Conservation (phyloP, 37 sponge, comb jelly and placozoan genomes). For the Beroe ovata region DNA sequence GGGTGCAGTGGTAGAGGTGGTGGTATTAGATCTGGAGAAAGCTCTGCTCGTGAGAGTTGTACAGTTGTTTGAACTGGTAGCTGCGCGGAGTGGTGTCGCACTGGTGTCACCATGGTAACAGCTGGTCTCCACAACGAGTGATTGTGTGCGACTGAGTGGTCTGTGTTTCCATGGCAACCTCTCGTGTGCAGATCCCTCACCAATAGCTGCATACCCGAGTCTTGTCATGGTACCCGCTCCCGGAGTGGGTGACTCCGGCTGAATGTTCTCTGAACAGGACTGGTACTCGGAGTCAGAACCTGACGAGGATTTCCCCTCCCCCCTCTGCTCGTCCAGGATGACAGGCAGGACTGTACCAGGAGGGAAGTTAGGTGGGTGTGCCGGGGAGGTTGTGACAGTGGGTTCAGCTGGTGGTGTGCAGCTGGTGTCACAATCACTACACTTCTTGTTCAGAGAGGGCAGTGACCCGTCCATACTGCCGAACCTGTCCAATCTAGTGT, state of each 20-base stretch:
- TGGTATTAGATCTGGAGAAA: not conserved
- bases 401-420: not conserved
- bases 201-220: not conserved
- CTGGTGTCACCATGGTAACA: not conserved
- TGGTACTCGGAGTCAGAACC: slow-evolving; percentile 45
- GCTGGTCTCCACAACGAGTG: not conserved
- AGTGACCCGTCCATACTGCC: slow-evolving; percentile 4
- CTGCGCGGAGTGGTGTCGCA: too few species aligned
- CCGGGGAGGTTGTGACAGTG: not conserved
- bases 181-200: not conserved
- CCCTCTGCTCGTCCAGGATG: not conserved
- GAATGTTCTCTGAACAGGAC: slow-evolving; percentile 46
- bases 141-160: too few species aligned
- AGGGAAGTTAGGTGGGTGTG: not conserved
- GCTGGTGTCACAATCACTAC: not conserved
- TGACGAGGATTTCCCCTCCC: slow-evolving; percentile 21
- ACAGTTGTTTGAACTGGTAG: too few species aligned
- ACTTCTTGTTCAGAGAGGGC: not conserved
- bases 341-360: not conserved
- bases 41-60: too few species aligned
- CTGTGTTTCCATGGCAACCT: too few species aligned
- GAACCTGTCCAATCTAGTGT: slow-evolving; percentile 21
- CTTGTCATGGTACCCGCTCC: not conserved
- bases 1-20: too few species aligned
- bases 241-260: slow-evolving; percentile 22